Evolutionary conservation across 2,797 vertebrate species (phyloP), one percentile per base, ranked within the genome.

Genomic region (Accipiter fasciatus): DNA sequence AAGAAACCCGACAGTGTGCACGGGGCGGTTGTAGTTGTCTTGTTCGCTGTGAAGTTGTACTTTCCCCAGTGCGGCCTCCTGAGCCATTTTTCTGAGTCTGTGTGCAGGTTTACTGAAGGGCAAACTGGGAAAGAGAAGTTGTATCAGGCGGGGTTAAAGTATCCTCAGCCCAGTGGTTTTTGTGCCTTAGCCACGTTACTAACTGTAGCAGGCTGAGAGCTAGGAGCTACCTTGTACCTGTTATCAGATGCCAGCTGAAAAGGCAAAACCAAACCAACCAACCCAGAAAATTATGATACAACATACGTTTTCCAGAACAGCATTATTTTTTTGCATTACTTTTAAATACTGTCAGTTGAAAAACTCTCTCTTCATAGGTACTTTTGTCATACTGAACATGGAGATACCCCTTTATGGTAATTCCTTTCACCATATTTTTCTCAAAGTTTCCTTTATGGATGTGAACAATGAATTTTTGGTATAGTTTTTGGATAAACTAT

Each of bases 271-370:
- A 42, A 78, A 39, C 40, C 84, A 85, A 19, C 17, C 59, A 64
- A 10, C 49, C 49, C 31, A 29, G 66, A 62, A 70, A 33, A 49
- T 5, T 1, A 10, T 0, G 0, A 0, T 4, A 2, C 7, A 9
- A 24, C 17, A 1, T 40, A 2, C 25, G 25, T 59, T 58, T 44
- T 40, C n/a, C 35, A 40, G 58, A 50, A 21, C 35, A 29, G 44
- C 8, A 0, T 52, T 67, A 28, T 11, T 66, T 26, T 26, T 80
- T 78, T 20, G 15, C 12, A 4, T 9, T 79, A 69, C 42, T 64
- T 55, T 19, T 39, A 15, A 47, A 13, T 25, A 7, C 31, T 29
- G 10, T 71, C 49, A 47, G 40, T 22, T 87, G 64, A 47, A 70
- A 64, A 85, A 10, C 40, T 40, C 71, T 44, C 17, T 79, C 35